Evolutionary conservation across 2,113 vertebrate species (phyloP).

Genomic region (Nothocercus nigrocapillus): DNA sequence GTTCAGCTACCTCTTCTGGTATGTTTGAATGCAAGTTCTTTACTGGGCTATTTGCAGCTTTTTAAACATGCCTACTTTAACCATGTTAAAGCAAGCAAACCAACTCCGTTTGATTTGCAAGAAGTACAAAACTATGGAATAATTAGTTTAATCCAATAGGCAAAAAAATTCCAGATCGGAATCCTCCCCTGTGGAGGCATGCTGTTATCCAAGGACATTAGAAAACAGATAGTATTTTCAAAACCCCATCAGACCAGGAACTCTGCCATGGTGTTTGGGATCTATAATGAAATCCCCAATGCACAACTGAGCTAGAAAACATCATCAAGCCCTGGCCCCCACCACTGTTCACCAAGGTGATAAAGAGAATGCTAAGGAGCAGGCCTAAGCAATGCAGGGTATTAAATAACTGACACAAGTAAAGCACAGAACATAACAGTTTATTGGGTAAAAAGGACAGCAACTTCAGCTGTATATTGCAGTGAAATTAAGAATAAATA

Average conservation of each 20-base stretch:
- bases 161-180: not conserved
- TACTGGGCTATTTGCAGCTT: accelerated
- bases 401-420: not conserved
- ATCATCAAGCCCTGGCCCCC: not conserved
- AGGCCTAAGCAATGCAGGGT: accelerated
- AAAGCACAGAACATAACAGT: conserved; percentile 67
- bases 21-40: accelerated
- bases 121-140: accelerated
- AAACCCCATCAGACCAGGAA: accelerated
- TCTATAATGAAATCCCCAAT: accelerated
- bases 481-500: conserved; percentile 86
- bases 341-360: accelerated
- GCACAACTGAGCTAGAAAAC: accelerated
- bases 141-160: accelerated
- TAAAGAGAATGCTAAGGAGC: accelerated
- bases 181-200: no score
- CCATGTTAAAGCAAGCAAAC: accelerated
- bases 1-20: accelerated
- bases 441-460: conserved; percentile 83
- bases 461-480: conserved; percentile 65
- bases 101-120: not conserved
- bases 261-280: accelerated
- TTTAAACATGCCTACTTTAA: accelerated
- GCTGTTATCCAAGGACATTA: no score
- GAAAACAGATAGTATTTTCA: accelerated